These are phyloP conservation scores for Scyliorhinus canicula DNA, from an alignment of 2,797 vertebrate species.

Conservation along the genomic window DNA sequence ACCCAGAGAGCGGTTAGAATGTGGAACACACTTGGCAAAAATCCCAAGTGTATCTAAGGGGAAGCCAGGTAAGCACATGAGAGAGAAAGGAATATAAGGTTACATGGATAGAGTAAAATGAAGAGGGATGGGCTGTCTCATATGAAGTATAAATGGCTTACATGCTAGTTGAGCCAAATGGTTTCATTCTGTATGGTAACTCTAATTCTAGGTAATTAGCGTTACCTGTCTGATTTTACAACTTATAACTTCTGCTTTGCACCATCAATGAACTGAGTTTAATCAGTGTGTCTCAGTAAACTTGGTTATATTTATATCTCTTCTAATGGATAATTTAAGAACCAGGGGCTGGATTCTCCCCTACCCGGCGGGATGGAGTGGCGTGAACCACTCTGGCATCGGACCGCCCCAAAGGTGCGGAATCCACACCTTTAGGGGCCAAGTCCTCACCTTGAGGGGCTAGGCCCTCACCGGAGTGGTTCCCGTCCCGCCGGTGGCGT, in stretches of 20 bases:
- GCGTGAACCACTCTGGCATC: too few species aligned
- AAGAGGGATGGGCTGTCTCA: too few species aligned
- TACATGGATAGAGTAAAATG: neutral
- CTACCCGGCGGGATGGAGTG: too few species aligned
- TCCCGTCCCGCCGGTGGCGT: too few species aligned
- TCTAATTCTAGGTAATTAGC: neutral
- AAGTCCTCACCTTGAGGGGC: too few species aligned
- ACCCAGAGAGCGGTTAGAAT: neutral
- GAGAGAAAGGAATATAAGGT: neutral
- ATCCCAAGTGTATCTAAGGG: neutral
- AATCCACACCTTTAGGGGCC: too few species aligned
- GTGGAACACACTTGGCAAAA: neutral
- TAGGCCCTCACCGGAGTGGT: too few species aligned
- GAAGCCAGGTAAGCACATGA: neutral
- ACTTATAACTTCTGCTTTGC: neutral
- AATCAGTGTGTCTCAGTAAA: neutral
- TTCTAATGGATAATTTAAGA: neutral
- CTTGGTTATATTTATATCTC: neutral
- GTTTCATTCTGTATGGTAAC: neutral
- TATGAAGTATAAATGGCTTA: neutral
- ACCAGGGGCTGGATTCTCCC: too few species aligned
- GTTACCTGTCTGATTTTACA: too few species aligned
- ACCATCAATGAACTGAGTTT: neutral
- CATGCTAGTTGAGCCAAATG: neutral
- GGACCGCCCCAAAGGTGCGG: too few species aligned